Conservation (phyloP, 2,888 invertebrate species). For the Hirtodrosophila histrioides region DNA sequence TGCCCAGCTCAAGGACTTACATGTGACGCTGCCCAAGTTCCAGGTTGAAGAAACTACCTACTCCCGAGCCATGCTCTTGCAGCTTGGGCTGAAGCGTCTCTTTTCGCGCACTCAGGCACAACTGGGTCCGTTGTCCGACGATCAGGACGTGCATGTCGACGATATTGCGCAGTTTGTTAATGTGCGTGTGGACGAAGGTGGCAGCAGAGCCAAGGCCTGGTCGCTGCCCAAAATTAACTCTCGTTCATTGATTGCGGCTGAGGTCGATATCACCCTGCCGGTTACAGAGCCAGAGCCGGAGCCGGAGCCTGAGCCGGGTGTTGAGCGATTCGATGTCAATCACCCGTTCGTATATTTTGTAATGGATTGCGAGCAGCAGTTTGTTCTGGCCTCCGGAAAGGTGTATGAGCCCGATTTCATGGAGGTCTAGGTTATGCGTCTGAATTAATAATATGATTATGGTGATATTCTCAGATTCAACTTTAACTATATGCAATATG, state of each 20-base stretch:
- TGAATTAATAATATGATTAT: no score
- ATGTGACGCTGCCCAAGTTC: constrained; percentile 87
- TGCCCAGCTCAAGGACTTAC: constrained; percentile 81
- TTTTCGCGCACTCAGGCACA: constrained; percentile 87
- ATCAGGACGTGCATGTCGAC: constrained; percentile 87
- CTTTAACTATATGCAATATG: no score
- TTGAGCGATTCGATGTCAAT: constrained; percentile 85
- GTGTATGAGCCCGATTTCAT: constrained; percentile 85
- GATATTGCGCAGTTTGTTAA: constrained; percentile 88
- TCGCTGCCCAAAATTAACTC: constrained; percentile 76
- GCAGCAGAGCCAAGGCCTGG: constrained; percentile 85
- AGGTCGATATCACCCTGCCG: constrained; percentile 33
- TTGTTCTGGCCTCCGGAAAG: constrained; percentile 87
- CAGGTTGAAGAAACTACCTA: constrained; percentile 88
- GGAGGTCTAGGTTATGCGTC: constrained; percentile 17
- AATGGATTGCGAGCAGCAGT: constrained; percentile 86
- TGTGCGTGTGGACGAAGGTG: constrained; percentile 87
- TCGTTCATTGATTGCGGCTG: constrained; percentile 47
- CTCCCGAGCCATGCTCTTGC: constrained; percentile 86
- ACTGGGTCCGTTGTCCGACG: constrained; percentile 86
- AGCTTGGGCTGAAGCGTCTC: constrained; percentile 87
- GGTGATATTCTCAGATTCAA: no score
- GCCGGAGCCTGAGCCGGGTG: constrained; percentile 70
- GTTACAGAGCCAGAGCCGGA: constrained; percentile 68
- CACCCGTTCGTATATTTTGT: constrained; percentile 88